Evolutionary conservation across 1,140 invertebrate genomes (phyloP).

Genomic region (Stegodyphus mimosarum): DNA sequence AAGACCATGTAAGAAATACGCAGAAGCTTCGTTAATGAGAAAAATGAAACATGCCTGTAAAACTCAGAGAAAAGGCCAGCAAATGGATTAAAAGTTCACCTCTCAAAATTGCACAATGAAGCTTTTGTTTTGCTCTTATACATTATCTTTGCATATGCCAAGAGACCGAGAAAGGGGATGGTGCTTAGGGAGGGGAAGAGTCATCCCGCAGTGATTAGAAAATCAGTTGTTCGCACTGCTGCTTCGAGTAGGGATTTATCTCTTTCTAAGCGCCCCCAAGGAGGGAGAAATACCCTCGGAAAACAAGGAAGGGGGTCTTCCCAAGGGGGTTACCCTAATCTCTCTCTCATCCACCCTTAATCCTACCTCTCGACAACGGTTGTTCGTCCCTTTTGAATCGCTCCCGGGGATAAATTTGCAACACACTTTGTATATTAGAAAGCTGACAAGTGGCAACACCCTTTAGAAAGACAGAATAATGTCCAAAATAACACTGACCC

Average conservation of each 20-base stretch:
- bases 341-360: conserved; percentile 21
- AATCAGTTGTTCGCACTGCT: conserved; percentile 48
- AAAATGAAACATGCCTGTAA: no score
- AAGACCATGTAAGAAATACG: no score
- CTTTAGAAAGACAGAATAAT: no score
- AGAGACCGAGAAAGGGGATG: not conserved
- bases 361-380: not conserved
- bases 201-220: conserved; percentile 30
- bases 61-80: no score
- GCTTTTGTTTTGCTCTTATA: no score
- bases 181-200: not conserved
- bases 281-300: not conserved
- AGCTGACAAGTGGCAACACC: not conserved
- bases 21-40: no score
- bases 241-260: conserved; percentile 26
- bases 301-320: not conserved
- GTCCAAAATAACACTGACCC: no score
- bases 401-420: no score
- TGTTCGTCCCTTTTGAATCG: not conserved
- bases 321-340: conserved; percentile 6
- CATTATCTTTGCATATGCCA: no score
- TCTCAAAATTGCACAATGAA: no score
- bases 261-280: conserved; percentile 19
- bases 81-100: no score
- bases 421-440: no score